A percentile compares a stretch with the other conserved stretches of the same genome.
phyloP scores from a whole-genome alignment of 2,113 vertebrate genomes.

The Anarrhichthys ocellatus region DNA sequence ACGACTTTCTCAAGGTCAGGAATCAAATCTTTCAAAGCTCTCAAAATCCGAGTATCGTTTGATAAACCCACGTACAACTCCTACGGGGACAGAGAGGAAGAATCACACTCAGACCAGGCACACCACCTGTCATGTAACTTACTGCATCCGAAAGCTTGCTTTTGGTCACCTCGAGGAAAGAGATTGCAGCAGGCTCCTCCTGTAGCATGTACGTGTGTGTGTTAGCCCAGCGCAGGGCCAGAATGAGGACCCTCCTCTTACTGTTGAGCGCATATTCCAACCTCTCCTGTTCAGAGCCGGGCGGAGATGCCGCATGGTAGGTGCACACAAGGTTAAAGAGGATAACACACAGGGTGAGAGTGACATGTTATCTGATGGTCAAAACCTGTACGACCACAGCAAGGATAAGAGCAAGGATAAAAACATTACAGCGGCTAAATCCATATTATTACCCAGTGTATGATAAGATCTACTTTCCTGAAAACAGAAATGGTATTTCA shows the following conservation, averaged over 20 bases:
- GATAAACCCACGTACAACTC: slow-evolving; percentile 94
- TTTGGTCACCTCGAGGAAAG: slow-evolving; percentile 91
- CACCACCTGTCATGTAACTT: not conserved
- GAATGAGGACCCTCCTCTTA: slow-evolving; percentile 90
- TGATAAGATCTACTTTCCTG: not conserved
- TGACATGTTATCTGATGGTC: not conserved
- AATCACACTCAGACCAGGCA: not conserved
- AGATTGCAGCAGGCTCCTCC: slow-evolving; percentile 91
- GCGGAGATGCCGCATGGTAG: slow-evolving; percentile 92
- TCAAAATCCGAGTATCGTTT: slow-evolving; percentile 92
- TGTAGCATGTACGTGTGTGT: slow-evolving; percentile 90
- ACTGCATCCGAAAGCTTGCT: slow-evolving; percentile 10
- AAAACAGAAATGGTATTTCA: not conserved
- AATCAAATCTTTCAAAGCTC: slow-evolving; percentile 91
- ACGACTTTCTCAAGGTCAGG: slow-evolving; percentile 93
- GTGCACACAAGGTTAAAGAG: slow-evolving; percentile 81
- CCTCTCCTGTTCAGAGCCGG: slow-evolving; percentile 95
- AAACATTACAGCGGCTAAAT: not conserved
- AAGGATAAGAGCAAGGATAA: not conserved
- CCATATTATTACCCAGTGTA: not conserved
- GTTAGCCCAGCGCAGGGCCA: slow-evolving; percentile 92
- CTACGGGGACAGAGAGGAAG: slow-evolving; percentile 72
- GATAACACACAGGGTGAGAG: not conserved
- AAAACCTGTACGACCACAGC: not conserved
- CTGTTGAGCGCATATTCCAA: slow-evolving; percentile 92